Conservation (phyloP, 2,113 vertebrate genomes). For the Pteronura brasiliensis region DNA sequence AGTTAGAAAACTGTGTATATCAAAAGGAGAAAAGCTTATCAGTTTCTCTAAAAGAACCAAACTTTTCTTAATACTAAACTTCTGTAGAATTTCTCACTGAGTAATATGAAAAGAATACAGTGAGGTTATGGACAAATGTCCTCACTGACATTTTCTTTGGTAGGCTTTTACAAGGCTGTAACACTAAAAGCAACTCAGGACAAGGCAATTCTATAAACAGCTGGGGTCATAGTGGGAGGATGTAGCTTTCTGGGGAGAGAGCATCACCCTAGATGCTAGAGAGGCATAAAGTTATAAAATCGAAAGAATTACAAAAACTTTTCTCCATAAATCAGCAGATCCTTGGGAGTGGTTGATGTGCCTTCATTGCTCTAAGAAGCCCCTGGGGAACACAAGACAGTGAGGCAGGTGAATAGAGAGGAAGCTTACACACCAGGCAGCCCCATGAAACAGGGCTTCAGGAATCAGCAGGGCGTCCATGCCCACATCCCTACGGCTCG, state of each 20-base stretch:
- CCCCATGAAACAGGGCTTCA: background rate
- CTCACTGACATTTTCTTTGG: background rate
- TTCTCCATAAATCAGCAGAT: background rate
- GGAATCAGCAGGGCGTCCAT: rapidly evolving
- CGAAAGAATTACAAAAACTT: background rate
- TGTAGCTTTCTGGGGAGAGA: background rate
- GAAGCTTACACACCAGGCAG: background rate
- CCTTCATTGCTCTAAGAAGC: background rate
- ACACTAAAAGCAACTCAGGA: background rate
- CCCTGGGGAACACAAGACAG: background rate
- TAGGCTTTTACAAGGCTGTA: background rate
- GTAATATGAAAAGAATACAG: background rate
- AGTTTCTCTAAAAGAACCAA: background rate
- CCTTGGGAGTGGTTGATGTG: background rate
- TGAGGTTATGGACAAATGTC: background rate
- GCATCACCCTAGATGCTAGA: background rate
- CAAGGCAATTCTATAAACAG: background rate
- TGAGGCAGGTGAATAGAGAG: background rate
- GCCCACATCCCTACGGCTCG: rapidly evolving
- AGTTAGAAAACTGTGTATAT: background rate
- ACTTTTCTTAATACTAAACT: background rate
- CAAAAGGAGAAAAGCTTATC: background rate
- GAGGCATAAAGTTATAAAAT: background rate
- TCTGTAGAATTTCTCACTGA: background rate
- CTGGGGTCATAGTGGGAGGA: background rate